phyloP scores from a whole-genome alignment of 2,113 vertebrate species.

The Eublepharis macularius region DNA sequence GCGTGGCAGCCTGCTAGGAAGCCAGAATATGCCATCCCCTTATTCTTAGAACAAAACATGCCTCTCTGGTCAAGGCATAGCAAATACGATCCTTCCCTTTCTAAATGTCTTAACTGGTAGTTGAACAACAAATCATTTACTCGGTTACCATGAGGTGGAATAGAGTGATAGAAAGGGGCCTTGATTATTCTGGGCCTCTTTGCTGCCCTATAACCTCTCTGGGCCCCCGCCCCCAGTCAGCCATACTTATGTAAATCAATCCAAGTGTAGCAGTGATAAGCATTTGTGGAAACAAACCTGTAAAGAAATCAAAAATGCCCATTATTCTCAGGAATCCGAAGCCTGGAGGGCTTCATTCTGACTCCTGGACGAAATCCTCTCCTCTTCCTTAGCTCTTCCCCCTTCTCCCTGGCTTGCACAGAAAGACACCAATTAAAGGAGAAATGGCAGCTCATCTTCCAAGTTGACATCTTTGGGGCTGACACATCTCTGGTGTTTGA shows the following conservation, averaged over 20 bases:
- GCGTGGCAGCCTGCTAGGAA: not conserved
- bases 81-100: not conserved
- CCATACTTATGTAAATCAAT: not conserved
- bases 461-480: conserved; percentile 1
- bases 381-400: not conserved
- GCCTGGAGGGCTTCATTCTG: not conserved
- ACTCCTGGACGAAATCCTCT: fast-evolving
- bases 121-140: not conserved
- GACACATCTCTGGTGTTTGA: conserved; percentile 47
- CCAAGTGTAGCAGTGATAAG: not conserved
- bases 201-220: no score
- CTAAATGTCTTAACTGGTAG: not conserved
- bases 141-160: not conserved
- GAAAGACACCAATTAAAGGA: conserved; percentile 35
- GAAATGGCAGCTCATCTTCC: conserved; percentile 39
- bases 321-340: fast-evolving
- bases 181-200: not conserved
- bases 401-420: not conserved
- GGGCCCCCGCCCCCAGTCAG: not conserved
- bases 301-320: fast-evolving
- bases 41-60: not conserved
- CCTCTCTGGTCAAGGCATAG: not conserved
- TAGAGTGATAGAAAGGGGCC: not conserved
- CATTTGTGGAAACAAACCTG: not conserved
- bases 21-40: not conserved